Base-by-base conservation (phyloP, 2,888 invertebrate species). In the Acleris literana region DNA sequence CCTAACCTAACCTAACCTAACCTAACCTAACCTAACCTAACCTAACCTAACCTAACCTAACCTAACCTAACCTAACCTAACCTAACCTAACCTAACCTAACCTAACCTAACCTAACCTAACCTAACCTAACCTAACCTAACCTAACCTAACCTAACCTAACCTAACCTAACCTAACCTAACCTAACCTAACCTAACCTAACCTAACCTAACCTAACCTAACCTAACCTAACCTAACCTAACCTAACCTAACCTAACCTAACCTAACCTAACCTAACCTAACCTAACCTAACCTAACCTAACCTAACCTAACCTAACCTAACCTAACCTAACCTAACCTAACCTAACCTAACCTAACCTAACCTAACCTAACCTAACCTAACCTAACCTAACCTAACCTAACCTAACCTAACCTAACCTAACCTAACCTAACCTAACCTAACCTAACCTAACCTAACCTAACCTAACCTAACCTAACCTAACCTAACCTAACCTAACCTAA, bases 351-450 rank as follows among this genome's bases (percentile, higher is more conserved):
- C 59, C 59, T 59, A 59, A 59, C 59, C 59, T 59, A 59, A 59
- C 59, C 59, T 59, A 59, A 59, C 59, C 59, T 59, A 56, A 56
- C 56, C 56, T 56, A 56, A 56, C 56, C 56, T 56, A 56, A 56
- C 56, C 61, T 61, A 61, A 61, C 61, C 61, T 61, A 56, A 56
- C 56, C 56, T 56, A 61, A 61, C 61, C 61, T 61, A 61, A 61
- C 61, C 61, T 61, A 61, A 61, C 61, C 61, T 61, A 61, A 61
- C 61, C 61, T 61, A 61, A 61, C 61, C 61, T 68, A 69, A 68
- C 68, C 69, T 69, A 66, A 69, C 63, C 69, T 69, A 69, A 69
- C 69, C 69, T 69, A 69, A 69, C 69, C 69, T 69, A 69, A 69
- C 69, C 69, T 66, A 69, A 69, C 69, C 69, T 69, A 69, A 69